Evolutionary conservation across 2,113 vertebrate genomes (phyloP).

Genomic region (Cryptoleucopteryx plumbea): DNA sequence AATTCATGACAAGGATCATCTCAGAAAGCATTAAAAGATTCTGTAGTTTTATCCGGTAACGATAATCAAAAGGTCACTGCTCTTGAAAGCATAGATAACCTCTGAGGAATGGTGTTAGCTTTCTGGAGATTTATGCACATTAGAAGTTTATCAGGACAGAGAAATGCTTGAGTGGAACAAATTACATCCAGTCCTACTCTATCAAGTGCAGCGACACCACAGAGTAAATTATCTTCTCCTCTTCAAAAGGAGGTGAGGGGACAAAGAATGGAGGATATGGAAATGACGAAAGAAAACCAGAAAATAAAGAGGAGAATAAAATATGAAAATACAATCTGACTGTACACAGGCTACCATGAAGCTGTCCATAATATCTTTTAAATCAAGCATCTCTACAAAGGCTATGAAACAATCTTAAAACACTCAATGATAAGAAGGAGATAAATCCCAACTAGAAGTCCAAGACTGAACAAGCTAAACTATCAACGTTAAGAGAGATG

Average conservation of each 20-base stretch:
- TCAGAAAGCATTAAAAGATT: not conserved
- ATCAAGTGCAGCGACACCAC: not conserved
- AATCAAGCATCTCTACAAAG: not conserved
- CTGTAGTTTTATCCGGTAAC: not conserved
- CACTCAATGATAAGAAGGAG: not conserved
- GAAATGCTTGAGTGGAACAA: not conserved
- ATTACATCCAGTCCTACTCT: not conserved
- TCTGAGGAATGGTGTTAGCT: not conserved
- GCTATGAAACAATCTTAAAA: not conserved
- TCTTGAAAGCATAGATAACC: not conserved
- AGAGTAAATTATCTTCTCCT: not conserved
- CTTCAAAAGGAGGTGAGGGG: not conserved
- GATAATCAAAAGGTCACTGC: slow-evolving; percentile 30
- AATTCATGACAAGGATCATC: not conserved
- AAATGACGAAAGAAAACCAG: not conserved
- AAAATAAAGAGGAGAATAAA: not conserved
- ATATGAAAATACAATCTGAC: not conserved
- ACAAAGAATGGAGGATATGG: rapidly evolving
- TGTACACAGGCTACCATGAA: not conserved
- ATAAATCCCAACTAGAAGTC: not conserved
- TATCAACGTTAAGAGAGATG: not conserved
- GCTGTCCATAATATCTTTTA: not conserved
- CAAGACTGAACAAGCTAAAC: not conserved
- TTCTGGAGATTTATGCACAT: not conserved
- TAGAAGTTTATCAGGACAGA: not conserved